Evolutionary conservation across 2,113 vertebrate species (phyloP).

Genomic region (Todiramphus chloris): DNA sequence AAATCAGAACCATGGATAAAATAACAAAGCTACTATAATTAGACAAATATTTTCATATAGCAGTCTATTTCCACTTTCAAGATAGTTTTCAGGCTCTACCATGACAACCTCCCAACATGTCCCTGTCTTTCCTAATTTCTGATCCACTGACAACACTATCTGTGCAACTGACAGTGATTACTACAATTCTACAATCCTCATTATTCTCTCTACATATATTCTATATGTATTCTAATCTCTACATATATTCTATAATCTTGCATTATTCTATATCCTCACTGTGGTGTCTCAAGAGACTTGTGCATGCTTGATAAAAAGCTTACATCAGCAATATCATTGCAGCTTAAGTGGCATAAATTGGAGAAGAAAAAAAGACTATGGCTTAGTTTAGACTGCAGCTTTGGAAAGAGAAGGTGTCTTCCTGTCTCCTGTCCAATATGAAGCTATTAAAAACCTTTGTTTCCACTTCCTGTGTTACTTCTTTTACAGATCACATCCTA

Average conservation of each 20-base stretch:
- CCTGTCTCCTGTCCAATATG: neutral
- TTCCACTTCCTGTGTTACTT: neutral
- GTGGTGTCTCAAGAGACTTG: neutral
- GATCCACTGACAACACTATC: neutral
- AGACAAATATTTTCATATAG: neutral
- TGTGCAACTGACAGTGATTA: neutral
- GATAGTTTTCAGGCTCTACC: neutral
- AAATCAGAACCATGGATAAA: neutral
- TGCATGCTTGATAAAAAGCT: neutral
- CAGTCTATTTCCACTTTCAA: neutral
- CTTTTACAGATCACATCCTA: neutral
- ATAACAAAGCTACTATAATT: neutral
- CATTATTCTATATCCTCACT: neutral
- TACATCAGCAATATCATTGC: neutral
- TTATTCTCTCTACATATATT: too few species aligned
- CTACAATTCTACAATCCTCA: too few species aligned
- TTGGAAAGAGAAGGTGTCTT: neutral
- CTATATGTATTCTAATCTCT: too few species aligned
- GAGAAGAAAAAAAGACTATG: neutral
- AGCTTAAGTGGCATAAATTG: neutral
- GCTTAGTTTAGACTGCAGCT: neutral
- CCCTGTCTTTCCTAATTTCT: neutral
- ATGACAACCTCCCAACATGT: neutral
- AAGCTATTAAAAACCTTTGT: neutral
- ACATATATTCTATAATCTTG: too few species aligned